A percentile compares a stretch with the other conserved stretches of the same genome.
These are phyloP conservation scores for Forpus xanthops DNA, from an alignment of 2,797 vertebrate species.

Conservation along the genomic window DNA sequence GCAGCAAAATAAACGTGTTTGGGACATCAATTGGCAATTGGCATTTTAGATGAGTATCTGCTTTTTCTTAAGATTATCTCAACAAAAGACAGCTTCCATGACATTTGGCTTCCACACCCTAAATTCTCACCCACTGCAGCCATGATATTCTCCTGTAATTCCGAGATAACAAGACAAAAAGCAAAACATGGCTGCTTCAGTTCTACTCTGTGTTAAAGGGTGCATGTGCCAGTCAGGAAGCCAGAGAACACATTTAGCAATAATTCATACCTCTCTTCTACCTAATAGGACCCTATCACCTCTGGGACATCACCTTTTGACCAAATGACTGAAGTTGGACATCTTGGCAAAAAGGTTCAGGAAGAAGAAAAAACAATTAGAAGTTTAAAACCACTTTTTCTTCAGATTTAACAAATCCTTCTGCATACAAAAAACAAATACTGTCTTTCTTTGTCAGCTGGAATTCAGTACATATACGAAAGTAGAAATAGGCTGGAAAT, in stretches of 20 bases:
- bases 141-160: neutral
- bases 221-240: neutral
- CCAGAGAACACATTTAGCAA: neutral
- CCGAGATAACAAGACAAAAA: neutral
- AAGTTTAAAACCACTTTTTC: neutral
- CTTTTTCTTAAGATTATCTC: neutral
- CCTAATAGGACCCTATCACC: neutral
- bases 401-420: neutral
- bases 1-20: neutral
- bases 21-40: neutral
- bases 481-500: neutral
- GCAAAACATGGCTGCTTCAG: neutral
- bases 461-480: neutral
- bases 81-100: neutral
- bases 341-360: neutral
- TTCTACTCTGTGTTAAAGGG: neutral
- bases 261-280: neutral
- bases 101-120: neutral
- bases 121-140: neutral
- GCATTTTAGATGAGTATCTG: fast-evolving
- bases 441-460: neutral
- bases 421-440: neutral
- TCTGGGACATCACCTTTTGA: neutral
- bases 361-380: neutral
- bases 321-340: neutral